Evolutionary conservation across 2,888 invertebrate species (phyloP), one percentile per base, ranked within the genome.

Genomic region (Cyrtodaria siliqua): DNA sequence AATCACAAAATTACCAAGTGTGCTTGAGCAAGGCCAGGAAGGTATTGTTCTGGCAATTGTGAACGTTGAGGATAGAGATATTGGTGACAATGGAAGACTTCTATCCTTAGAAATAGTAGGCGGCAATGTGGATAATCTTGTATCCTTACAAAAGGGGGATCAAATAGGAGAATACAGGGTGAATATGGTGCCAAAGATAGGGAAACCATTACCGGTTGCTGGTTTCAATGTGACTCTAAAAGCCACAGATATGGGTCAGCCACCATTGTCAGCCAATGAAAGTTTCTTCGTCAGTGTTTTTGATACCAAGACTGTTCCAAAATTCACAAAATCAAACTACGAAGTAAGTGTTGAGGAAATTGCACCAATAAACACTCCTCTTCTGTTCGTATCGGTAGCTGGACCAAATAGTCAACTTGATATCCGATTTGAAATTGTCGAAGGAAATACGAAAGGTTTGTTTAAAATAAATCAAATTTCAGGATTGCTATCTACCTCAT

Each of bases 111-210:
- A 77, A 86, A 97, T 98, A 69, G 96, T 97, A 3, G 96, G 96
- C 80, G 98, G 98, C 0, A 97, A 98, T 93, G 96, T 97, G 0
- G 96, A 97, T 86, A 97, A 97, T 0, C 96, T 97, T 93, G 98
- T 98, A 93, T 94, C 96, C 61, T 95, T 98, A 63, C 56, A 81
- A 16, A 82, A 84, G 59, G 81, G 72, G 2, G 82, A 77, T 4
- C 66, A 70, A 12, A 71, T 74, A 12, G 79, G 94, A 95, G 93
- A 93, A 53, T 94, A 92, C 87, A 96, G 96, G 89, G 96, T 98
- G 78, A 95, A 96, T 82, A 96, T 97, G 33, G 95, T 96, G 81
- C 95, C 96, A 76, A 93, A 96, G 67, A 93, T 97, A 61, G 96
- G 97, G 90, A 94, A 97, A n/a, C 96, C 96, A 91, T 94, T 94